Conservation (phyloP, 1,140 invertebrate species). For the Solenopsis fugax region DNA sequence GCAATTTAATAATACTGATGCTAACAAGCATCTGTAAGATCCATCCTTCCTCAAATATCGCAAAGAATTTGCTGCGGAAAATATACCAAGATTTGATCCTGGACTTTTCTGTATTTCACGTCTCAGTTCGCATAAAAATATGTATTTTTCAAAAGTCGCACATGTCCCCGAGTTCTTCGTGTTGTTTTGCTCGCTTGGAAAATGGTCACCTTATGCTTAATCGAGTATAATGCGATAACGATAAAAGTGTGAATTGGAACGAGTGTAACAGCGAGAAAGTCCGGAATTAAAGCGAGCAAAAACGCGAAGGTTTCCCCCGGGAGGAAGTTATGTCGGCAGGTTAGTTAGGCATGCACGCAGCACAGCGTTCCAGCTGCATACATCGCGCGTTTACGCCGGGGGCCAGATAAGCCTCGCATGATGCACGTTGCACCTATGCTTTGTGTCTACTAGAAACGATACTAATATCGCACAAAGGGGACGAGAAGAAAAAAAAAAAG, state of each 20-base stretch:
- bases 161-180: too few relatives aligned
- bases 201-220: not conserved
- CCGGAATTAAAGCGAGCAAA: slow-evolving; percentile 44
- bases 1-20: too few relatives aligned
- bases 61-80: too few relatives aligned
- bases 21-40: too few relatives aligned
- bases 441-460: slow-evolving; percentile 44
- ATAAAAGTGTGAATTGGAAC: slow-evolving; percentile 50
- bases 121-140: too few relatives aligned
- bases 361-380: slow-evolving; percentile 52
- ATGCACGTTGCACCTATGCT: slow-evolving; percentile 52
- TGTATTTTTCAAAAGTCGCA: not conserved
- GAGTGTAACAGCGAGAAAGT: not conserved
- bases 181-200: not conserved
- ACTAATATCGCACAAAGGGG: slow-evolving; percentile 19
- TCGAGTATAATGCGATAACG: slow-evolving; percentile 14
- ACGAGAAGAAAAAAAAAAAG: too few relatives aligned
- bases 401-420: slow-evolving; percentile 49
- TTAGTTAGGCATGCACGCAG: slow-evolving; percentile 59
- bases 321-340: slow-evolving; percentile 53
- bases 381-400: slow-evolving; percentile 51
- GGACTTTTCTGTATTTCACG: too few relatives aligned
- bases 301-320: not conserved
- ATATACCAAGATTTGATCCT: too few relatives aligned
- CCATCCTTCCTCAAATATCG: too few relatives aligned